A percentile compares a stretch with the other conserved stretches of the same genome.
These are phyloP conservation scores for Epizoanthus fatuus DNA, from an alignment of 92 coral and sea anemone species.

Conservation along the genomic window DNA sequence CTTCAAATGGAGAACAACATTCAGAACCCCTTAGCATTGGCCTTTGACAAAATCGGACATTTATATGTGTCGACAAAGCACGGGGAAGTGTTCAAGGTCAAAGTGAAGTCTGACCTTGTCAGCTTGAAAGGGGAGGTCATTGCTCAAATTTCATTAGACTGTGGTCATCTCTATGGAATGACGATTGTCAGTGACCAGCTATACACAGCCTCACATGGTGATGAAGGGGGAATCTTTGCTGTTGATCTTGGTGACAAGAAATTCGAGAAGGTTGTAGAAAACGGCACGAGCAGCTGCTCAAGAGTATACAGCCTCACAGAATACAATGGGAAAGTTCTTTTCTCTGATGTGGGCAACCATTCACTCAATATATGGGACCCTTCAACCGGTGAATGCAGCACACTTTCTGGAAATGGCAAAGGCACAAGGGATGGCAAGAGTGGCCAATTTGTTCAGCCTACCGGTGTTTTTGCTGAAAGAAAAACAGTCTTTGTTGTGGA, in stretches of 20 bases:
- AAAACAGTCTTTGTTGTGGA: conserved; percentile 32
- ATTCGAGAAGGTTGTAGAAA: conserved; percentile 37
- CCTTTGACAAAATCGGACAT: conserved; percentile 40
- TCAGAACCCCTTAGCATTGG: conserved; percentile 10
- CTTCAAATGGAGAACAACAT: conserved; percentile 42
- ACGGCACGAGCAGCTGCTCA: conserved; percentile 23
- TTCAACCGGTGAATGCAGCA: conserved; percentile 39
- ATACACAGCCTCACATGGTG: conserved; percentile 45
- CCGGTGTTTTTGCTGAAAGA: conserved; percentile 37
- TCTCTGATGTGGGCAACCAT: conserved; percentile 23
- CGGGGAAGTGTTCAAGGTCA: background rate
- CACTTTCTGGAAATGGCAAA: conserved; percentile 27
- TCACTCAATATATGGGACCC: conserved; percentile 25
- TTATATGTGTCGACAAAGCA: conserved; percentile 38
- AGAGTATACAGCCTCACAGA: conserved; percentile 24
- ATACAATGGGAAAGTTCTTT: conserved; percentile 17
- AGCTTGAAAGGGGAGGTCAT: conserved; percentile 29
- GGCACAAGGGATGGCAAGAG: conserved; percentile 54
- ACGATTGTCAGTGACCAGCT: conserved; percentile 34
- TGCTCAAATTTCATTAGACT: conserved; percentile 33
- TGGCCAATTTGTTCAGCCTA: conserved; percentile 50
- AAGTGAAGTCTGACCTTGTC: conserved; percentile 34
- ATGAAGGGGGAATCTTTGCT: conserved; percentile 39
- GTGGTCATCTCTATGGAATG: conserved; percentile 60
- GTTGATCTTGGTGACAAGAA: conserved; percentile 20